Evolutionary conservation across 2,888 invertebrate species (phyloP).

Genomic region (Altica lythri): DNA sequence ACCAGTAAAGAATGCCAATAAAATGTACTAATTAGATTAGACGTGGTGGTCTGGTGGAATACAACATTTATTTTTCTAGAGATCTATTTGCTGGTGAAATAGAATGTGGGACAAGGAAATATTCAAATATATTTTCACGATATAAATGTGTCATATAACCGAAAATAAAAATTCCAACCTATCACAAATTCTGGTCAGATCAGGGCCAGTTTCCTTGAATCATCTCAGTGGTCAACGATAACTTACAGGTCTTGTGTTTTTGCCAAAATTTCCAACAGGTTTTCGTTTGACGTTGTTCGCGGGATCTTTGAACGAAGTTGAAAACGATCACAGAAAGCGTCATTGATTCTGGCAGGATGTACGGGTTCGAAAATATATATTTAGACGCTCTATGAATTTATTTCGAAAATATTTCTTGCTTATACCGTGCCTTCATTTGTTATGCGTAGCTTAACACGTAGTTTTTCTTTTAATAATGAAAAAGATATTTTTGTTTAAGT

Average conservation of each 20-base stretch:
- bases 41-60: too few relatives aligned
- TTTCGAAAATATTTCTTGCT: conserved; percentile 20
- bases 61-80: too few relatives aligned
- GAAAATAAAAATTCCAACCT: conserved; percentile 18
- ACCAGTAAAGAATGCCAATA: too few relatives aligned
- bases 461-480: too few relatives aligned
- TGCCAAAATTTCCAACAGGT: conserved; percentile 45
- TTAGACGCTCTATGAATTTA: conserved; percentile 29
- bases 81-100: too few relatives aligned
- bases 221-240: conserved; percentile 20
- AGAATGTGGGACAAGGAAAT: too few relatives aligned
- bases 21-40: too few relatives aligned
- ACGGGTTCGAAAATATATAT: conserved; percentile 31
- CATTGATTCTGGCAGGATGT: conserved; percentile 33
- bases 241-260: conserved; percentile 32
- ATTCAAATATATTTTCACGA: too few relatives aligned
- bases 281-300: conserved; percentile 40
- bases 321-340: conserved; percentile 19
- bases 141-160: background rate
- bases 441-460: too few relatives aligned
- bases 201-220: conserved; percentile 17
- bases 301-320: conserved; percentile 41
- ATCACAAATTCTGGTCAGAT: conserved; percentile 1
- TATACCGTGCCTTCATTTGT: too few relatives aligned
- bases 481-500: too few relatives aligned